A percentile compares a stretch with the other conserved stretches of the same genome.
Evolutionary conservation across 2,888 invertebrate genomes (phyloP).

Genomic region (Conops quadrifasciatus): DNA sequence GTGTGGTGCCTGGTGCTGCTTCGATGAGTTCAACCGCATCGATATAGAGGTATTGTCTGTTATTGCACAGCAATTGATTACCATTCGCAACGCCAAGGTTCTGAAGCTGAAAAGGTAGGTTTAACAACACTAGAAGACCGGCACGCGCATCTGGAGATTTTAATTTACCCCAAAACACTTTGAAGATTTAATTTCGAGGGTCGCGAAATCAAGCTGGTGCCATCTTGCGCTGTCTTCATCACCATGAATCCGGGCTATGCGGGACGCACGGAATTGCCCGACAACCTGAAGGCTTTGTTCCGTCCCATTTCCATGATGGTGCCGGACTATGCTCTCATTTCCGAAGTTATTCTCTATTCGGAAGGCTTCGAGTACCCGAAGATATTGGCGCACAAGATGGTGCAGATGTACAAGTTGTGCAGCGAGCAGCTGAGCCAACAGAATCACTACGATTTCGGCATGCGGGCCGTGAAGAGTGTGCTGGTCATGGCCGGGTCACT

Average conservation of each 20-base stretch:
- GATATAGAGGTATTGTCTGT: conserved; percentile 91
- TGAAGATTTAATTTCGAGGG: conserved; percentile 87
- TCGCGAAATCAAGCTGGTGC: conserved; percentile 82
- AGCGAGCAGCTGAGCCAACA: conserved; percentile 92
- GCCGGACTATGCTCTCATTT: conserved; percentile 87
- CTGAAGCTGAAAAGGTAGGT: conserved; percentile 67
- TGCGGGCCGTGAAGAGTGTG: conserved; percentile 94
- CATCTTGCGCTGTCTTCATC: conserved; percentile 84
- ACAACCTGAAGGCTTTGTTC: conserved; percentile 87
- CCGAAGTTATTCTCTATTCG: conserved; percentile 91
- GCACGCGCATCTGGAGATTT: neutral
- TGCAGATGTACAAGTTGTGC: conserved; percentile 90
- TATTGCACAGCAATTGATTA: conserved; percentile 88
- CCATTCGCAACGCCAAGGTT: conserved; percentile 86
- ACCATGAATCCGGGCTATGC: conserved; percentile 95
- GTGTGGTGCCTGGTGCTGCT: conserved; percentile 92
- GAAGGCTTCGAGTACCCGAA: conserved; percentile 92
- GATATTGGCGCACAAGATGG: conserved; percentile 88
- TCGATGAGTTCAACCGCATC: conserved; percentile 91
- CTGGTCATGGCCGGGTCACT: conserved; percentile 91
- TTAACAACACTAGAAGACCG: neutral
- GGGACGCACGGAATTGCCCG: conserved; percentile 87
- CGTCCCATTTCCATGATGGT: conserved; percentile 93
- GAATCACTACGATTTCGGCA: conserved; percentile 92
- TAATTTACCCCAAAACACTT: neutral